These are phyloP conservation scores for Macrotus californicus DNA, from an alignment of 2,113 vertebrate species.

Conservation along the genomic window DNA sequence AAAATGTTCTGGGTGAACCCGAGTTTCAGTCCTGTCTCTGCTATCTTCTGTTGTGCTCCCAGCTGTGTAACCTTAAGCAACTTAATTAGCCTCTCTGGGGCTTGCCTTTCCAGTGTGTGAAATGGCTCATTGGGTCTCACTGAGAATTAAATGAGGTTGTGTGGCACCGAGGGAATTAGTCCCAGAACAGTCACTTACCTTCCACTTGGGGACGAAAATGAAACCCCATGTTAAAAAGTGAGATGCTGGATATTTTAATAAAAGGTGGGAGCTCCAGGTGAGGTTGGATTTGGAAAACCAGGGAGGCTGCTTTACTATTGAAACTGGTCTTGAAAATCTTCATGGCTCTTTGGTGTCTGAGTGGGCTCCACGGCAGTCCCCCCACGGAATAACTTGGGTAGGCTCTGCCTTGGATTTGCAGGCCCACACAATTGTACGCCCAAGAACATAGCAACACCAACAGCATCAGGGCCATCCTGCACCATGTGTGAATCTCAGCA, in stretches of 20 bases:
- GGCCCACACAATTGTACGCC: rapidly evolving
- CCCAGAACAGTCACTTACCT: background rate
- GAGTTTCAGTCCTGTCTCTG: background rate
- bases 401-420: too few relatives aligned
- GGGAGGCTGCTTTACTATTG: background rate
- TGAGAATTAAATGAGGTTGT: background rate
- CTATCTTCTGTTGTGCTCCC: background rate
- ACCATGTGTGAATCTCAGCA: rapidly evolving
- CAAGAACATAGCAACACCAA: background rate
- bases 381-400: rapidly evolving
- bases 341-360: background rate
- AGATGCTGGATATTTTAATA: background rate
- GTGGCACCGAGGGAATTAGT: background rate
- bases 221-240: background rate
- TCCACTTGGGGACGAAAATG: background rate
- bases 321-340: background rate
- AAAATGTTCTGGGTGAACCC: background rate
- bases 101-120: background rate
- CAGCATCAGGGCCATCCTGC: too few relatives aligned
- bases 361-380: rapidly evolving
- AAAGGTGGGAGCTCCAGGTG: too few relatives aligned
- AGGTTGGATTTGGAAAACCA: background rate
- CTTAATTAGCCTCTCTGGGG: background rate
- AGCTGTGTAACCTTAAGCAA: background rate
- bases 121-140: background rate